Conservation (phyloP, 1,140 invertebrate genomes). For the Adoxophyes honmai region DNA sequence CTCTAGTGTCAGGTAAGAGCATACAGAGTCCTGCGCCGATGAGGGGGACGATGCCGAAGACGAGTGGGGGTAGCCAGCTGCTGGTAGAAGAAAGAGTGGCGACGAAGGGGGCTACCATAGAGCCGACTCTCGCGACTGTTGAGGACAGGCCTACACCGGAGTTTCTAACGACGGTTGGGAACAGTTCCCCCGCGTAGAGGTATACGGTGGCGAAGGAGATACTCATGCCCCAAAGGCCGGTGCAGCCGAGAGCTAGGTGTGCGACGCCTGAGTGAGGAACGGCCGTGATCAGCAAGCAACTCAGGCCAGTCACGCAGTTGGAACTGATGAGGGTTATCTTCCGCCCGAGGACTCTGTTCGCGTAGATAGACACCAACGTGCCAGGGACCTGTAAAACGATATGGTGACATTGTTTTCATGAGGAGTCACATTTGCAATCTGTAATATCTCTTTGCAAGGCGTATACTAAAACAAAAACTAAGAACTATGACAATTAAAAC, state of each 20-base stretch:
- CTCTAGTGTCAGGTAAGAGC: constrained; percentile 80
- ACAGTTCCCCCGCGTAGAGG: constrained; percentile 78
- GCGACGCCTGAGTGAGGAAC: constrained; percentile 62
- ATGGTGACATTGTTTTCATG: constrained; percentile 21
- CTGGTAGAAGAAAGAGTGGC: constrained; percentile 57
- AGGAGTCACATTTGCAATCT: too few relatives aligned
- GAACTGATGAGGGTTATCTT: constrained; percentile 80
- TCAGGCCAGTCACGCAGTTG: constrained; percentile 80
- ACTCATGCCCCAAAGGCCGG: constrained; percentile 80
- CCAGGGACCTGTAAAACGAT: constrained; percentile 79
- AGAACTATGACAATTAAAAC: too few relatives aligned
- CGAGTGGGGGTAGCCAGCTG: constrained; percentile 80
- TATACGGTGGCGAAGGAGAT: constrained; percentile 79
- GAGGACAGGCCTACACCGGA: constrained; percentile 78
- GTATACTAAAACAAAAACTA: too few relatives aligned
- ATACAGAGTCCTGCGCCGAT: constrained; percentile 80
- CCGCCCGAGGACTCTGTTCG: constrained; percentile 82
- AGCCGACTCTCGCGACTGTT: constrained; percentile 78
- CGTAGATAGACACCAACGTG: constrained; percentile 81
- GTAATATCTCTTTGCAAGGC: too few relatives aligned
- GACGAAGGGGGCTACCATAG: constrained; percentile 77
- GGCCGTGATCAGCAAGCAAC: constrained; percentile 79
- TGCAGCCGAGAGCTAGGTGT: constrained; percentile 75
- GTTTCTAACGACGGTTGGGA: constrained; percentile 79
- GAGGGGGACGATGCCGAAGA: constrained; percentile 82